phyloP scores from a whole-genome alignment of 2,888 invertebrate species.

The Lepeophtheirus nordmannii region DNA sequence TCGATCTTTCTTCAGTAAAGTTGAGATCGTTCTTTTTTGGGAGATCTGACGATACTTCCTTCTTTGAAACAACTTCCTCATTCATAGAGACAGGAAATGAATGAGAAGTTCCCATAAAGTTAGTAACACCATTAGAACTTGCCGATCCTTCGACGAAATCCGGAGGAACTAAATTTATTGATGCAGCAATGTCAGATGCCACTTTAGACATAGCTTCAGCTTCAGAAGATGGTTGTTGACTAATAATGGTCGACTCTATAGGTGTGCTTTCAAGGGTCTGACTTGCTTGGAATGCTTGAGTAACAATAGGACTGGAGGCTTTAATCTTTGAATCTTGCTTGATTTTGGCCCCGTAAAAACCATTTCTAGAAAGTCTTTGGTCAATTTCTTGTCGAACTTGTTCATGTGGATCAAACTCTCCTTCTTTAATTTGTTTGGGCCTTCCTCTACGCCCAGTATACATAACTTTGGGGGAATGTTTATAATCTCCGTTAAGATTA shows the following conservation, averaged over 20 bases:
- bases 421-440: conserved; percentile 10
- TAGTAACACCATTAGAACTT: background rate
- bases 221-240: conserved; percentile 37
- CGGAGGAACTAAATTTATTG: conserved; percentile 40
- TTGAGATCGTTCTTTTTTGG: no score
- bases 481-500: background rate
- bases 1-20: background rate
- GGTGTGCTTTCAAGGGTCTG: background rate
- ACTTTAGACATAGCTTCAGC: conserved; percentile 43
- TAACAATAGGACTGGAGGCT: background rate
- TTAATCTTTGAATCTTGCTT: background rate
- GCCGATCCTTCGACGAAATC: background rate
- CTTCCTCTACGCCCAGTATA: conserved; percentile 1
- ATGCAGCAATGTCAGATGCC: conserved; percentile 43
- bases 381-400: background rate
- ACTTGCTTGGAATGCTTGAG: background rate
- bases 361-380: background rate
- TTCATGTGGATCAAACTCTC: background rate
- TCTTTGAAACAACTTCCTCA: background rate
- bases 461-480: background rate
- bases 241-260: background rate
- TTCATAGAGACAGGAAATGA: background rate
- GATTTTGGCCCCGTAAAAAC: background rate
- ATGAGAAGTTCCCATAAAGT: background rate
- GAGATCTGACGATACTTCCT: no score